Conservation (phyloP, 2,797 vertebrate genomes). For the Acanthurus leucopareius region DNA sequence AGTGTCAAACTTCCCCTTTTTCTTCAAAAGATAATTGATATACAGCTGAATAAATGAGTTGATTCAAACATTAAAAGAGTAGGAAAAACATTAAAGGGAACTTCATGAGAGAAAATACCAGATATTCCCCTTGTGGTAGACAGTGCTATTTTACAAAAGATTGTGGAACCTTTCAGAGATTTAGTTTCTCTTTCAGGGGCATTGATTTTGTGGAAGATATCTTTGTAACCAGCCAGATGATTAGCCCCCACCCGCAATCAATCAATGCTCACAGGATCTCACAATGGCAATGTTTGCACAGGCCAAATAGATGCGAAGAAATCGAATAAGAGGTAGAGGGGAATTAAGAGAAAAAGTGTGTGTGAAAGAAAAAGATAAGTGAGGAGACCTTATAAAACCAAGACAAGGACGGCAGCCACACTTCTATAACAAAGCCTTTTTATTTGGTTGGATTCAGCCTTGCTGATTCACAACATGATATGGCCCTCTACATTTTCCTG, state of each 20-base stretch:
- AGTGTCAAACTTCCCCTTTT: conserved; percentile 53
- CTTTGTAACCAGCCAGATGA: conserved; percentile 75
- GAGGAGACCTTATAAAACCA: not conserved
- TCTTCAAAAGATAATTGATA: conserved; percentile 65
- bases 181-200: conserved; percentile 72
- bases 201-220: conserved; percentile 81
- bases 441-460: conserved; percentile 41
- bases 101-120: conserved; percentile 58
- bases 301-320: conserved; percentile 61
- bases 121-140: conserved; percentile 50
- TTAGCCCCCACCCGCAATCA: conserved; percentile 70
- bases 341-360: conserved; percentile 31
- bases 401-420: conserved; percentile 41
- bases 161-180: conserved; percentile 61
- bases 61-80: conserved; percentile 65
- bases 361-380: not conserved
- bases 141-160: conserved; percentile 49
- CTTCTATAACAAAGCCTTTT: conserved; percentile 23
- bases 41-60: conserved; percentile 59
- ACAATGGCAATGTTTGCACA: conserved; percentile 69
- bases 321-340: conserved; percentile 29
- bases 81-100: conserved; percentile 40
- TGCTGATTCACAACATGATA: conserved; percentile 48
- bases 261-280: conserved; percentile 65
- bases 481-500: conserved; percentile 36